phyloP scores from a whole-genome alignment of 2,113 vertebrate species.

The Paracanthobrama guichenoti region DNA sequence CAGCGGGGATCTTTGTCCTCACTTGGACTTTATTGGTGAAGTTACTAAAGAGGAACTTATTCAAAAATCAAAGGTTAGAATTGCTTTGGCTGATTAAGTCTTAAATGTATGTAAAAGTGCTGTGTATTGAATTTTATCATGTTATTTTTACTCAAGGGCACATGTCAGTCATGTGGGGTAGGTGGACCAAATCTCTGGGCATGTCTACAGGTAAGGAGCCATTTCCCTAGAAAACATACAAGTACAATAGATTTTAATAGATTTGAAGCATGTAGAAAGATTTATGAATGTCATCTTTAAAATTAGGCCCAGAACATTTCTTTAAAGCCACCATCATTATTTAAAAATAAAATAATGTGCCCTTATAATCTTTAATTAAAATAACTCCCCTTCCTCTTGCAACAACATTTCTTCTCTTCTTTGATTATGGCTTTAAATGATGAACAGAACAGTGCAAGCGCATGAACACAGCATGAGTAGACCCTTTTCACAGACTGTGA shows the following conservation, averaged over 20 bases:
- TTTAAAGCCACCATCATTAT: not conserved
- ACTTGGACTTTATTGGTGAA: slow-evolving; percentile 93
- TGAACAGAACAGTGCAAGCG: too few relatives aligned
- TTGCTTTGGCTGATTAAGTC: not conserved
- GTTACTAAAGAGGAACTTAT: slow-evolving; percentile 94
- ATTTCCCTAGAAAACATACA: not conserved
- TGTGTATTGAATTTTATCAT: not conserved
- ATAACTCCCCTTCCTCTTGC: too few relatives aligned
- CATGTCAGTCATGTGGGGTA: slow-evolving; percentile 93
- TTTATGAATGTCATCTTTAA: not conserved
- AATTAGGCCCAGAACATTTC: not conserved
- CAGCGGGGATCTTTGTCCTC: slow-evolving; percentile 83
- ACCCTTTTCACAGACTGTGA: too few relatives aligned
- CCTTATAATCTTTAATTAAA: too few relatives aligned
- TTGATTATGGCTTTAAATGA: too few relatives aligned
- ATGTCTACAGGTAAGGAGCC: slow-evolving; percentile 89
- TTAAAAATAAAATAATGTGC: too few relatives aligned
- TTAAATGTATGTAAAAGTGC: not conserved
- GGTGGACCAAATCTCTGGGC: slow-evolving; percentile 96
- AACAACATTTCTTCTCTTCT: too few relatives aligned
- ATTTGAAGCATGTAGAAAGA: not conserved
- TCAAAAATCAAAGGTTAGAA: slow-evolving; percentile 90
- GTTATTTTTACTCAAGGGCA: slow-evolving; percentile 76
- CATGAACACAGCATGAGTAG: too few relatives aligned
- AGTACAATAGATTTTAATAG: not conserved